Conservation (phyloP, 2,888 invertebrate species). For the Cataglyphis livida region DNA sequence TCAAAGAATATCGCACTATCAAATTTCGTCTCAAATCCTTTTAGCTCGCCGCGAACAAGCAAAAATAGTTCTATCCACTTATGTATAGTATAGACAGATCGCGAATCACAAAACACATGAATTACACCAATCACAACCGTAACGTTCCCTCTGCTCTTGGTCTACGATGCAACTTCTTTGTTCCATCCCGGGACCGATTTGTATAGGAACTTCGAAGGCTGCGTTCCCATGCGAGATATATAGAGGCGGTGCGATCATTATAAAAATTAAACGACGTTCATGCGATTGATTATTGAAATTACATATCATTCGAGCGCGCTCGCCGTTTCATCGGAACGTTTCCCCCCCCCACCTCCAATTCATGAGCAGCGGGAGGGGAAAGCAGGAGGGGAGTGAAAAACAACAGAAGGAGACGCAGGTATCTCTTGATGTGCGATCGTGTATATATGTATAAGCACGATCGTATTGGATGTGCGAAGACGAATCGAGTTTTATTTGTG, state of each 20-base stretch:
- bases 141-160: constrained; percentile 16
- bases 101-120: constrained; percentile 33
- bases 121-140: constrained; percentile 46
- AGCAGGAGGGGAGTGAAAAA: constrained; percentile 12
- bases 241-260: constrained; percentile 80
- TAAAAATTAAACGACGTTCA: constrained; percentile 86
- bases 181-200: constrained; percentile 34
- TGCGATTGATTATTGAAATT: constrained; percentile 86
- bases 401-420: constrained; percentile 48
- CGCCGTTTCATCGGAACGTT: constrained; percentile 54
- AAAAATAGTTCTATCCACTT: constrained; percentile 3
- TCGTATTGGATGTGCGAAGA: constrained; percentile 9
- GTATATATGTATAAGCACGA: constrained; percentile 33
- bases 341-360: background rate
- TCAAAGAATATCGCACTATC: background rate
- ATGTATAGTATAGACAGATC: constrained; percentile 18
- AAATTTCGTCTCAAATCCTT: background rate
- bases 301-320: constrained; percentile 74
- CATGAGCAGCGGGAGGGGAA: constrained; percentile 18
- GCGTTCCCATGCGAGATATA: constrained; percentile 74
- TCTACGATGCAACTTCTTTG: constrained; percentile 45
- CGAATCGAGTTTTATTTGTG: constrained; percentile 51
- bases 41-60: background rate
- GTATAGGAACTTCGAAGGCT: constrained; percentile 17
- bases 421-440: constrained; percentile 50